Evolutionary conservation across 2,888 invertebrate species (phyloP).

Genomic region (Drosophila rellima): DNA sequence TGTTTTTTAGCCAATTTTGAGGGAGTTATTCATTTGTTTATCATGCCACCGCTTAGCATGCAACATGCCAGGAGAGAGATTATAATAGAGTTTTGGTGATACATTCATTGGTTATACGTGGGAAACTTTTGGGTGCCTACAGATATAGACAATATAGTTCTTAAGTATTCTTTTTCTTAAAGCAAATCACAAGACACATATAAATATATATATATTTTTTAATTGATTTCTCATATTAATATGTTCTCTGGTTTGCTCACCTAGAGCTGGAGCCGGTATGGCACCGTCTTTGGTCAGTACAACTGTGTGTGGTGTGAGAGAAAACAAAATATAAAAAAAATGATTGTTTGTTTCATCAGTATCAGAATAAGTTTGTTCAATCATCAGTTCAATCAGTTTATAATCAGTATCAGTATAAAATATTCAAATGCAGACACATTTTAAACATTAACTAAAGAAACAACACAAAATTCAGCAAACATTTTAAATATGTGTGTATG

Average conservation of each 20-base stretch:
- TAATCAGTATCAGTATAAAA: slow-evolving; percentile 25
- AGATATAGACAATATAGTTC: slow-evolving; percentile 38
- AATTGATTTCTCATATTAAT: slow-evolving; percentile 39
- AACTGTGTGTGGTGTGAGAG: slow-evolving; percentile 81
- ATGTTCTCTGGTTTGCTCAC: slow-evolving; percentile 83
- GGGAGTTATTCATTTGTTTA: slow-evolving; percentile 10
- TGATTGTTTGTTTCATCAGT: slow-evolving; percentile 46
- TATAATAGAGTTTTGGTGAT: slow-evolving; percentile 20
- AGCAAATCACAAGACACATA: slow-evolving; percentile 53
- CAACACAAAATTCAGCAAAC: slow-evolving; percentile 34
- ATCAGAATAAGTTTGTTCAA: slow-evolving; percentile 17
- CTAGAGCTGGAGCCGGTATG: slow-evolving; percentile 86
- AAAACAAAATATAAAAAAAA: slow-evolving; percentile 61
- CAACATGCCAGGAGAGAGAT: slow-evolving; percentile 53
- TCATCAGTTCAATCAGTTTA: slow-evolving; percentile 29
- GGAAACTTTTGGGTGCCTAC: slow-evolving; percentile 38
- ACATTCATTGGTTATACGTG: slow-evolving; percentile 25
- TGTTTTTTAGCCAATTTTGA: slow-evolving; percentile 39
- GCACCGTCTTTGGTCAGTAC: slow-evolving; percentile 86
- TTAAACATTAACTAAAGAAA: slow-evolving; percentile 42
- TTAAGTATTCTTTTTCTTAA: slow-evolving; percentile 32
- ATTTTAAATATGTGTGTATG: slow-evolving; percentile 12
- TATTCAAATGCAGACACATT: slow-evolving; percentile 45
- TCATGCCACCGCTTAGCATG: slow-evolving; percentile 62
- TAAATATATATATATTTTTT: slow-evolving; percentile 21